phyloP scores from a whole-genome alignment of 2,113 vertebrate genomes.

The Lamprotornis superbus region DNA sequence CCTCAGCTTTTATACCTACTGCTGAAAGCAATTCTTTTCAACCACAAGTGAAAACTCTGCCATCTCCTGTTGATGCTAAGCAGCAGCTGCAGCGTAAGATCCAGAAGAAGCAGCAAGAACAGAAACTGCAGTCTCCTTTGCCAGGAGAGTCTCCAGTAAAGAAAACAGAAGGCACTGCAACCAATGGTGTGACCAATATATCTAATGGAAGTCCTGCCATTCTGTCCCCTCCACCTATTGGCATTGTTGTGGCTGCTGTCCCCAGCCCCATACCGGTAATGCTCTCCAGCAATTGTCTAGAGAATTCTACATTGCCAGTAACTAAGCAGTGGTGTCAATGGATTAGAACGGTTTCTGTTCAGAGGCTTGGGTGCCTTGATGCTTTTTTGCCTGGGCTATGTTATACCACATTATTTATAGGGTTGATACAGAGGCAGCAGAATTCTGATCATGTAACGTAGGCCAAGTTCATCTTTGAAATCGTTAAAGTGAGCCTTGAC shows the following conservation, averaged over 20 bases:
- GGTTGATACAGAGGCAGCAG: not conserved
- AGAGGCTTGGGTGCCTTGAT: not conserved
- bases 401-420: not conserved
- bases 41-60: conserved; percentile 88
- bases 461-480: not conserved
- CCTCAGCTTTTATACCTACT: conserved; percentile 90
- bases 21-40: conserved; percentile 92
- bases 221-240: conserved; percentile 90
- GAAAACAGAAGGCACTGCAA: conserved; percentile 76
- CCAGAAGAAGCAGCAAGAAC: conserved; percentile 97
- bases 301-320: not conserved
- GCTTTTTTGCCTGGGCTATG: not conserved
- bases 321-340: not conserved
- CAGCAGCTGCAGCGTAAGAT: conserved; percentile 98
- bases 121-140: conserved; percentile 91
- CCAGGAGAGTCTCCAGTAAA: conserved; percentile 83
- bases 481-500: not conserved
- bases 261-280: conserved; percentile 93
- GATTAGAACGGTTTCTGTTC: not conserved
- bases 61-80: conserved; percentile 93
- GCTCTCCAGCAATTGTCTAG: not conserved
- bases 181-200: conserved; percentile 77
- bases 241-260: conserved; percentile 92
- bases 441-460: not conserved
- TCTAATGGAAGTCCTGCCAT: conserved; percentile 87